Conservation (phyloP, 2,888 invertebrate species). For the Dysmachus trigonus region DNA sequence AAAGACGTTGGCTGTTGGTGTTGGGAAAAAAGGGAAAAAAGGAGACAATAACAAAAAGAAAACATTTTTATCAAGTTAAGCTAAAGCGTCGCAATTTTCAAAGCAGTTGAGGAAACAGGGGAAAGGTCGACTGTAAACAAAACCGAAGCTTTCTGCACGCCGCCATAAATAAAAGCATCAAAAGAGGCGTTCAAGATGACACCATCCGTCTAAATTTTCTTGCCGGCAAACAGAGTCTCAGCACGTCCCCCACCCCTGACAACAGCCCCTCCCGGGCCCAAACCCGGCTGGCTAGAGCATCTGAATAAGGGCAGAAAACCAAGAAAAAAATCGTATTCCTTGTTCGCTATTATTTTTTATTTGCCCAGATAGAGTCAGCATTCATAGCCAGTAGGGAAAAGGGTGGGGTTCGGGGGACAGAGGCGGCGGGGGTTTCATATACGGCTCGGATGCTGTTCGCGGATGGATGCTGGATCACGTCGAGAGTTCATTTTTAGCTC, state of each 20-base stretch:
- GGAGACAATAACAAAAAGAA: not conserved
- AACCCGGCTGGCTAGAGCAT: not conserved
- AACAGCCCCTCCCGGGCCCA: not conserved
- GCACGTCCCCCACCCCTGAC: not conserved
- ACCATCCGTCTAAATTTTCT: not conserved
- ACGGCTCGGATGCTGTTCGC: not conserved
- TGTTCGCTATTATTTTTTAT: conserved; percentile 20
- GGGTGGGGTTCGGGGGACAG: not conserved
- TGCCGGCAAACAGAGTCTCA: not conserved
- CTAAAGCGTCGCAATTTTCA: conserved; percentile 2
- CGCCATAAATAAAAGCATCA: conserved; percentile 28
- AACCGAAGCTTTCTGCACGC: not conserved
- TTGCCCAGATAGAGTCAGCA: not conserved
- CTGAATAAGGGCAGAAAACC: not conserved
- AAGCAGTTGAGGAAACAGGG: conserved; percentile 1
- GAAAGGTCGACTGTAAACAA: conserved; percentile 4
- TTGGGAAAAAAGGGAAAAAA: not conserved
- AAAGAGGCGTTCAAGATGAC: conserved; percentile 23
- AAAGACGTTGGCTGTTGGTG: not conserved
- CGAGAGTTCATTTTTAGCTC: conserved; percentile 7
- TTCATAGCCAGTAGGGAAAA: not conserved
- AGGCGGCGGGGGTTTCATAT: not conserved
- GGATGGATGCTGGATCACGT: conserved; percentile 7
- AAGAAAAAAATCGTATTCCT: not conserved
- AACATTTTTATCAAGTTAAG: conserved; percentile 14